Percentiles rank a stretch among this genome's conserved stretches.
Conservation (phyloP, 2,113 vertebrate species). For the Catharus bicknelli region DNA sequence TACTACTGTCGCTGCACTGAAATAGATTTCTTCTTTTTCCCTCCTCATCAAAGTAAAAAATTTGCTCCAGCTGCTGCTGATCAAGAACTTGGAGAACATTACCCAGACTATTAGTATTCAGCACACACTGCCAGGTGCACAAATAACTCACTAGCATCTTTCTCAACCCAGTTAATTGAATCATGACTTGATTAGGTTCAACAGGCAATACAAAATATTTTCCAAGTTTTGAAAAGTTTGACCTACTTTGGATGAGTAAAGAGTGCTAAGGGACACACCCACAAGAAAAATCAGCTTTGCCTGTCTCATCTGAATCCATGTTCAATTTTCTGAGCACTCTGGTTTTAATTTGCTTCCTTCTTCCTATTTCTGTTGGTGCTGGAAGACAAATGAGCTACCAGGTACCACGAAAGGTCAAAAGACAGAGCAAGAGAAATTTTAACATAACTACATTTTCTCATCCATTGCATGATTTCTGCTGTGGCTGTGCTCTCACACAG, state of each 20-base stretch:
- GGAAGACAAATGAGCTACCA: conserved; percentile 15
- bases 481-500: not conserved
- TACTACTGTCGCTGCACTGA: not conserved
- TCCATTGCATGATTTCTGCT: not conserved
- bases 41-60: conserved; percentile 45
- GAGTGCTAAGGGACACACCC: not conserved
- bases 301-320: not conserved
- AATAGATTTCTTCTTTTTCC: conserved; percentile 32
- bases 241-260: not conserved
- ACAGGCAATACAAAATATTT: not conserved
- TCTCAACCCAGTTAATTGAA: conserved; percentile 32
- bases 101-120: conserved; percentile 1
- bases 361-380: not conserved
- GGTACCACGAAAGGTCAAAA: conserved; percentile 23
- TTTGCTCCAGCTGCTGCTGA: conserved; percentile 54
- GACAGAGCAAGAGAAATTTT: not conserved
- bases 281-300: not conserved
- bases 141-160: not conserved
- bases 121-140: conserved; percentile 11
- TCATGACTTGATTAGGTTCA: not conserved
- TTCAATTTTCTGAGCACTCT: not conserved
- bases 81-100: conserved; percentile 25
- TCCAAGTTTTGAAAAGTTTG: conserved; percentile 7
- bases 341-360: not conserved
- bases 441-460: not conserved